phyloP scores from a whole-genome alignment of 1,140 invertebrate genomes.

The Maconellicoccus hirsutus region DNA sequence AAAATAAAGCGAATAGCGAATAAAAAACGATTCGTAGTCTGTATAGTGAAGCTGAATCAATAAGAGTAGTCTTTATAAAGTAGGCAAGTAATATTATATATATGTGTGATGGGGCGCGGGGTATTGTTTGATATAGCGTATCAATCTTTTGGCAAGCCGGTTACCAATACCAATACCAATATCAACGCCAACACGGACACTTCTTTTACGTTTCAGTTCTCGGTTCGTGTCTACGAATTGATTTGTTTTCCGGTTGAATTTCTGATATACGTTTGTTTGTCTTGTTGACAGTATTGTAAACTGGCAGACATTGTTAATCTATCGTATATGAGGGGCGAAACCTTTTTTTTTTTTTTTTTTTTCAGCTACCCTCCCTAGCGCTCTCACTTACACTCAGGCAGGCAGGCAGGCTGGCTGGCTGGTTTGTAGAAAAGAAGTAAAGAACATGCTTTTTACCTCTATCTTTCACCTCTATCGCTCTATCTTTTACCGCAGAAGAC shows the following conservation, averaged over 20 bases:
- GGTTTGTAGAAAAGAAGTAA: neutral
- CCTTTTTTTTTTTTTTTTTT: neutral
- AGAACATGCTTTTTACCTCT: neutral
- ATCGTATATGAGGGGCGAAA: neutral
- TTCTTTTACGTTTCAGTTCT: neutral
- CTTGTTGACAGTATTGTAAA: slow-evolving; percentile 4
- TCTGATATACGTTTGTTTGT: neutral
- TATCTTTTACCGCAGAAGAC: neutral
- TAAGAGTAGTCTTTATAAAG: too few relatives aligned
- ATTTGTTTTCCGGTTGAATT: slow-evolving; percentile 9
- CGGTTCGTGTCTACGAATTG: slow-evolving; percentile 7
- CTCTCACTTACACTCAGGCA: too few relatives aligned
- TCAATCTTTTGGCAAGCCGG: neutral
- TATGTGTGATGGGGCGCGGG: neutral
- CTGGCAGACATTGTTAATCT: neutral
- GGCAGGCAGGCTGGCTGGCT: too few relatives aligned
- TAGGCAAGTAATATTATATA: too few relatives aligned
- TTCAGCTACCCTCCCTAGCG: too few relatives aligned
- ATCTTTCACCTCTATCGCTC: neutral
- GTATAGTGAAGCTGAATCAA: too few relatives aligned
- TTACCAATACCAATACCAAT: too few relatives aligned
- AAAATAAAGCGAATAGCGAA: too few relatives aligned
- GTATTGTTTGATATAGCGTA: neutral
- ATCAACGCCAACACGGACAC: too few relatives aligned
- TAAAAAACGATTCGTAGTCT: too few relatives aligned